Evolutionary conservation across 2,797 vertebrate species (phyloP).

Genomic region (Acanthornis magna): DNA sequence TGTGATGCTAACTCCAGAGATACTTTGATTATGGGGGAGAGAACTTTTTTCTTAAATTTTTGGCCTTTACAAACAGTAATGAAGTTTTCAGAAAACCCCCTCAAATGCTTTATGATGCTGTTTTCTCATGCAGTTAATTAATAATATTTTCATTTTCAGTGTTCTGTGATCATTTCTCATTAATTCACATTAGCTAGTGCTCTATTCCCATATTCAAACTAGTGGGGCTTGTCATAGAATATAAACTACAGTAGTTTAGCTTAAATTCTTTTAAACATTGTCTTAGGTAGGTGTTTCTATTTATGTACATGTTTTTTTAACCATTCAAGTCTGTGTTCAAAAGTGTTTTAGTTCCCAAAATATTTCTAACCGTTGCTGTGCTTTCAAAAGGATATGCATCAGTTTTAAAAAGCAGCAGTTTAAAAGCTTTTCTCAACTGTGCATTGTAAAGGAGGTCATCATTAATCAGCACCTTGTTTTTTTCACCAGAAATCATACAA

Average conservation of each 20-base stretch:
- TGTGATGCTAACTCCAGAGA: neutral
- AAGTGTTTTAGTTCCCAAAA: neutral
- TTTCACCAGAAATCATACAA: neutral
- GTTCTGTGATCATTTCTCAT: neutral
- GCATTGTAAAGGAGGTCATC: neutral
- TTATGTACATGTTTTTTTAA: neutral
- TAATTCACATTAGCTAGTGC: neutral
- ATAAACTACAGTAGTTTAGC: neutral
- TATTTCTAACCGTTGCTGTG: neutral
- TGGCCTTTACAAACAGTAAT: neutral
- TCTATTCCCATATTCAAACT: neutral
- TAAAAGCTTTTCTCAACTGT: neutral
- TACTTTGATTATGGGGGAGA: neutral
- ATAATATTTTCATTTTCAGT: constrained; percentile 8
- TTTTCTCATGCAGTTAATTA: constrained; percentile 44
- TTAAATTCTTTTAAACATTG: neutral
- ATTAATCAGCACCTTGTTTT: constrained; percentile 8
- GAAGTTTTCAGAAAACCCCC: neutral
- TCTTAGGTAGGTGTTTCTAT: neutral
- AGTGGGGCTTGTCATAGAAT: neutral
- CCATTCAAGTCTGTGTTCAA: neutral
- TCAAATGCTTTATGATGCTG: neutral
- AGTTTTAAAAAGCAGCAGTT: neutral
- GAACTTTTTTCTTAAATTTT: neutral
- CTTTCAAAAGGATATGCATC: neutral